Conservation (phyloP, 2,113 vertebrate species). For the Ctenodactylus gundi region DNA sequence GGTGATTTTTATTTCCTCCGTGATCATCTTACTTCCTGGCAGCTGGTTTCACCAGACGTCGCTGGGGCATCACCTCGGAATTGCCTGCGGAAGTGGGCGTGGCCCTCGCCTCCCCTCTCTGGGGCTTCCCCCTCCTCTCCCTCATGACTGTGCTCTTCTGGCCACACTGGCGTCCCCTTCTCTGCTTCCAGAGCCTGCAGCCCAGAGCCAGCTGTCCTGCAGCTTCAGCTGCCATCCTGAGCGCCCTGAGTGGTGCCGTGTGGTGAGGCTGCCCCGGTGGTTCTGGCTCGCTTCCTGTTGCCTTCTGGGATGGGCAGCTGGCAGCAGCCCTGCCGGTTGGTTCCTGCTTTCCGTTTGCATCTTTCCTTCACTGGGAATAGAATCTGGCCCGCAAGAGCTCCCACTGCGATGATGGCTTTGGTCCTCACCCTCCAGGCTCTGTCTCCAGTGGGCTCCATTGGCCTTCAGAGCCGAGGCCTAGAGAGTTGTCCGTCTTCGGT, state of each 20-base stretch:
- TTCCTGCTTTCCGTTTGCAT: too few species aligned
- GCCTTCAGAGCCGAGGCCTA: background rate
- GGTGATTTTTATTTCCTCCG: background rate
- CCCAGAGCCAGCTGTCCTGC: background rate
- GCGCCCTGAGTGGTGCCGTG: too few species aligned
- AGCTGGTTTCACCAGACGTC: background rate
- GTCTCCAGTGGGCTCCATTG: background rate
- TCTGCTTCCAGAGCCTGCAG: background rate
- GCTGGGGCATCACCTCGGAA: fast-evolving
- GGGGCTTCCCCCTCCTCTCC: fast-evolving
- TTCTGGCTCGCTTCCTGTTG: background rate
- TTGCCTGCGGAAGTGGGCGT: fast-evolving
- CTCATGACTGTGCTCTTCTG: fast-evolving
- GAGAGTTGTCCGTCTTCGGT: background rate
- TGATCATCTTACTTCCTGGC: background rate
- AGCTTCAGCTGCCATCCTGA: too few species aligned
- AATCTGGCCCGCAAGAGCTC: background rate
- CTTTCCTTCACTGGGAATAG: background rate
- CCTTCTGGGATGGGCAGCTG: background rate
- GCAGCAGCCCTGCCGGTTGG: fast-evolving
- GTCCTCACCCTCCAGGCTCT: too few species aligned
- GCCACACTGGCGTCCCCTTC: too few species aligned
- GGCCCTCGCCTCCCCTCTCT: too few species aligned
- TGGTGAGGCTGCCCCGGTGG: background rate
- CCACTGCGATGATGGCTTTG: background rate